Conservation (phyloP, 2,888 invertebrate species). For the Cataglyphis albicans region DNA sequence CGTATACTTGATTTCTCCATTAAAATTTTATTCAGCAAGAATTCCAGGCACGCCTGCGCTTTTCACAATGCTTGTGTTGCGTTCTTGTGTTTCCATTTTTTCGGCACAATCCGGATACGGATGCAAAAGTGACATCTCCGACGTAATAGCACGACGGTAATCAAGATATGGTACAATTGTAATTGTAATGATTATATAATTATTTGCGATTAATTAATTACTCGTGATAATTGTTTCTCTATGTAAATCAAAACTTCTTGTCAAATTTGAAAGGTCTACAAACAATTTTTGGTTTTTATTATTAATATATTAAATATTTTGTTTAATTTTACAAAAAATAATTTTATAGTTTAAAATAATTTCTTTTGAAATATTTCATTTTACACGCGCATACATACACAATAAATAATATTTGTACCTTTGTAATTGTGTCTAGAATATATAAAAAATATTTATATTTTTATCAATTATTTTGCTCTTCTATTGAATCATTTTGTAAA, state of each 20-base stretch:
- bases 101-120: conserved; percentile 40
- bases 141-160: not conserved
- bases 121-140: conserved; percentile 28
- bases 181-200: not conserved
- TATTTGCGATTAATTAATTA: not conserved
- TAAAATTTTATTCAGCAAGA: conserved; percentile 67
- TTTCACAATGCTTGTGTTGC: conserved; percentile 44
- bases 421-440: not conserved
- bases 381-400: too few species aligned
- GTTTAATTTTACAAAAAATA: not conserved
- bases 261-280: conserved; percentile 6
- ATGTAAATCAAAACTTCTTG: not conserved
- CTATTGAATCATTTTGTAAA: not conserved
- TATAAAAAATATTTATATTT: not conserved
- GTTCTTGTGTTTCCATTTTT: conserved; percentile 39
- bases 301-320: not conserved
- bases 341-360: conserved; percentile 5
- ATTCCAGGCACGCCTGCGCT: conserved; percentile 43
- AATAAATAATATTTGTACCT: conserved; percentile 4
- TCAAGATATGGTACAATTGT: conserved; percentile 21
- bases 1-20: conserved; percentile 71
- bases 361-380: not conserved
- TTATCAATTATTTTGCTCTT: not conserved
- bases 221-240: not conserved
- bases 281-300: not conserved